Evolutionary conservation across 2,888 invertebrate genomes (phyloP), one percentile per base, ranked within the genome.

Genomic region (Pimpla rufipes): DNA sequence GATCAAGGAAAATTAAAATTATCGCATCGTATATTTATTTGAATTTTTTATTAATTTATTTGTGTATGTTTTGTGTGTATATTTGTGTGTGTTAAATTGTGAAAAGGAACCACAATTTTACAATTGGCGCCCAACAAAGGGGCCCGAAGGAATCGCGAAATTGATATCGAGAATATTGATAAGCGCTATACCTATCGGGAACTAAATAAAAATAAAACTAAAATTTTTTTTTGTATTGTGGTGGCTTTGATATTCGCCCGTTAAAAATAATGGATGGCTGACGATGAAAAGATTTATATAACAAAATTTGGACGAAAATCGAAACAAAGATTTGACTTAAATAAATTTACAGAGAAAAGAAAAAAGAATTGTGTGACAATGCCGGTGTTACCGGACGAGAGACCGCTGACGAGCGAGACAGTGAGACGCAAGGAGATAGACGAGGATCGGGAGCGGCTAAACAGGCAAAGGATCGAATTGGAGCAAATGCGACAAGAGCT

Each of bases 401-500:
- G 45, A 13, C 29, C 45, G 16, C 7, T 18, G 7, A 3, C 13
- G 1, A n/a, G 47, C 74, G 62, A 50, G 8, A 13, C 47, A n/a
- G 50, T n/a, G n/a, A 13, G 50, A 10, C 35, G 67, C n/a, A 35
- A 11, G n/a, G 47, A n/a, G n/a, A 47, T n/a, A 11, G 55, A 29
- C 1, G 47, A 35, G 35, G 62, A 47, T 18, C 29, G 62, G 50
- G 55, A 66, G 75, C 40, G 35, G 37, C 11, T 74, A 7, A 47
- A 29, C 10, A 40, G 35, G 11, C 66, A 37, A 10, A 55, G 66
- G 29, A 8, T 23, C 40, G 55, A 76, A 55, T 18, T 76, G 29
- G 55, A 66, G 45, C 40, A 42, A 76, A 50, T 23, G 66, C 37
- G 68, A 21, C 50, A 42, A 35, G 78, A 64, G 1, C 16, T 79